A percentile compares a stretch with the other conserved stretches of the same genome.
These are phyloP conservation scores for Ommatoiulus sabulosus DNA, from an alignment of 2,888 invertebrate genomes.

Conservation along the genomic window DNA sequence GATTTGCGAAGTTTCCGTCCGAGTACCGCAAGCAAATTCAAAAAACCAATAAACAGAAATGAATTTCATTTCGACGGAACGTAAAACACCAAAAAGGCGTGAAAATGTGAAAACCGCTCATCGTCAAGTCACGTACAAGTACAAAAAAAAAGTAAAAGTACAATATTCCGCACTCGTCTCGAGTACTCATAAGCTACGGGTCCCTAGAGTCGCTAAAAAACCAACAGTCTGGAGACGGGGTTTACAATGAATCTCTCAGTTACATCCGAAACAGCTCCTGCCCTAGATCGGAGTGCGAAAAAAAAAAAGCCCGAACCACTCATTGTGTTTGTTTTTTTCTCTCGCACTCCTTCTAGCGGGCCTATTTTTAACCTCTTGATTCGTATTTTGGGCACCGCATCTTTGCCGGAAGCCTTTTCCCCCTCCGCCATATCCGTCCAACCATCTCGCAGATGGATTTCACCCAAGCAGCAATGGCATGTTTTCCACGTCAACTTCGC, in stretches of 20 bases:
- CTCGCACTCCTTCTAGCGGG: neutral
- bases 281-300: neutral
- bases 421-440: constrained; percentile 23
- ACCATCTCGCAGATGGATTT: neutral
- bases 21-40: too few relatives aligned
- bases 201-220: too few relatives aligned
- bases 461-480: neutral
- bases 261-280: neutral
- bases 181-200: too few relatives aligned
- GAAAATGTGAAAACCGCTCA: too few relatives aligned
- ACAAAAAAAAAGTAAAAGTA: too few relatives aligned
- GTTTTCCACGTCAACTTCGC: neutral
- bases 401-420: neutral
- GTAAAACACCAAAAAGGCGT: too few relatives aligned
- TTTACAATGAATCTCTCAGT: constrained; percentile 7
- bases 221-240: neutral
- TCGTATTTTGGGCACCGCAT: neutral
- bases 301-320: neutral
- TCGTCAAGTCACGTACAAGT: too few relatives aligned
- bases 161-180: too few relatives aligned
- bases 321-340: constrained; percentile 20
- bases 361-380: constrained; percentile 15
- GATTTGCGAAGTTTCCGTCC: too few relatives aligned
- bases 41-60: too few relatives aligned
- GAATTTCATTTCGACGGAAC: too few relatives aligned